Evolutionary conservation across 2,797 vertebrate genomes (phyloP), one percentile per base, ranked within the genome.

Genomic region (Hozukius guyotensis): DNA sequence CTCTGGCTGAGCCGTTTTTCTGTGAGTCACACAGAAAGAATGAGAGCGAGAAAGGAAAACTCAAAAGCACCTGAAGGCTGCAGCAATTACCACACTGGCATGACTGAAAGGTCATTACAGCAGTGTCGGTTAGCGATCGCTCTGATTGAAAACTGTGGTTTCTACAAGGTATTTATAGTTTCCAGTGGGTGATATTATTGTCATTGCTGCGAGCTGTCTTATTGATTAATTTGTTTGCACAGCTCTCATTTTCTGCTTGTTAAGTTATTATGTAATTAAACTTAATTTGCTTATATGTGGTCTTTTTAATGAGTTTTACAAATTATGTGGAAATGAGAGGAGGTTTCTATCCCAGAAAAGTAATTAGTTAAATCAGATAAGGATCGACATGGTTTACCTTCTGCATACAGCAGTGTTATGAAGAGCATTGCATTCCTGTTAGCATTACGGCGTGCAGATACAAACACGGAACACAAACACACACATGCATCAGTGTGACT

Each of bases 401-500:
- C 27, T 72, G 55, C 57, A 61, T 42, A 63, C 14, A 32, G 31
- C 36, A 53, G 6, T n/a, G 12, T 27, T 36, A 8, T 31, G 29
- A 67, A 22, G 20, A 69, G 38, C 31, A 11, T 6, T 56, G 32
- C 22, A 16, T 59, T 65, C 11, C 38, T 63, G 72, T 76, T 49
- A 36, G 60, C 18, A 25, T 49, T 38, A 53, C 3, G n/a, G 7
- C 5, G 5, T 76, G 25, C 63, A 85, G 46, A 55, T 49, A 13
- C 22, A 66, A 18, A 24, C 74, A 59, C 20, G 57, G 7, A 14
- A 25, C 60, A 59, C 52, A 66, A 24, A 72, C 66, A 63, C 72
- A 67, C 65, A 80, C 79, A 72, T 34, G 60, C 74, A 73, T 84
- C 72, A 83, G 68, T 83, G 86, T 86, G 91, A 92, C 80, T 83